Evolutionary conservation across 2,113 vertebrate genomes (phyloP), one percentile per base, ranked within the genome.

Genomic region (Passer montanus): DNA sequence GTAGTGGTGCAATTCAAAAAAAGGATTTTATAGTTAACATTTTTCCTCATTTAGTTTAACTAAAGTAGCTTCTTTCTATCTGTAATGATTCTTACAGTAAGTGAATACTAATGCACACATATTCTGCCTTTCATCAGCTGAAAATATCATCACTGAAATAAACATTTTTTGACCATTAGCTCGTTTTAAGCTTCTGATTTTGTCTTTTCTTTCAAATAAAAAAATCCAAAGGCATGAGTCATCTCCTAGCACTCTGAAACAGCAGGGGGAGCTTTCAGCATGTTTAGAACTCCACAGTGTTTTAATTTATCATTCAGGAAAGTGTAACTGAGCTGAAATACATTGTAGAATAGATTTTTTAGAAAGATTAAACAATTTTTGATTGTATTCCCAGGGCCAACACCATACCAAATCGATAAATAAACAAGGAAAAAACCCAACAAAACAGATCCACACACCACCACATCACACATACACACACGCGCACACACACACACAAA

Each of bases 221-320:
- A 59, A 74, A 94, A 78, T 69, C 11, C 13, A n/a, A 72, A 53
- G 31, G 27, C 7, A 63, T 87, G 31, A 68, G 5, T 83, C 41
- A 26, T 75, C 64, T 58, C 21, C 24, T 86, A 47, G 50, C 43
- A 7, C 7, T 94, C 15, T 92, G 66, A 50, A 96, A 77, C 95
- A 94, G 90, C 96, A 98, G 96, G 56, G 95, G 95, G 96, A 95
- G 92, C 90, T 95, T 97, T 97, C 41, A 94, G 79, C 68, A 77
- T 82, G 26, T 69, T 56, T 49, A 35, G 60, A 95, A 14, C 8
- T 74, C 12, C n/a, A 73, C 10, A 12, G 15, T 19, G 39, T 12
- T 92, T 37, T n/a, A 74, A 79, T 88, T 96, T 72, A 24, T 81
- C 44, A 53, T 77, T 91, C 89, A 39, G 8, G 41, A 84, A 66